Evolutionary conservation across 2,113 vertebrate species (phyloP).

Genomic region (Proteles cristata): DNA sequence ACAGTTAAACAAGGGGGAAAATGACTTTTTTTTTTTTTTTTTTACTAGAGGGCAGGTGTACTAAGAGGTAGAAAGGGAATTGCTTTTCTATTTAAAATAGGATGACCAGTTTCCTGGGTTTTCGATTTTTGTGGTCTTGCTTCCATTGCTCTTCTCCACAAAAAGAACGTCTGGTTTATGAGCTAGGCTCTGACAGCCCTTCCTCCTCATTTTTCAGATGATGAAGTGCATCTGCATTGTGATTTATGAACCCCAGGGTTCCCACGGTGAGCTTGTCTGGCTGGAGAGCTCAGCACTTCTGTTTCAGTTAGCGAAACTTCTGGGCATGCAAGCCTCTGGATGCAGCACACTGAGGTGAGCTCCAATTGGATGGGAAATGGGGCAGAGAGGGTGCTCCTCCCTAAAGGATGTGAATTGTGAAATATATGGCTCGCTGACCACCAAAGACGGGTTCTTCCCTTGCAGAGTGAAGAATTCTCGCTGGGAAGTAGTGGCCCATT

Average conservation of each 20-base stretch:
- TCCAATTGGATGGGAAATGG: neutral
- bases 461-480: neutral
- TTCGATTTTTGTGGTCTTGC: conserved; percentile 56
- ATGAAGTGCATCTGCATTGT: conserved; percentile 76
- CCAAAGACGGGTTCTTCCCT: neutral
- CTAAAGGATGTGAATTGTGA: neutral
- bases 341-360: neutral
- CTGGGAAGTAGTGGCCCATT: neutral
- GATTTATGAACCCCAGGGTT: conserved; percentile 75
- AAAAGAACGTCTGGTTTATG: conserved; percentile 76
- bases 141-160: conserved; percentile 65
- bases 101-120: conserved; percentile 24
- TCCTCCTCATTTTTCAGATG: conserved; percentile 80
- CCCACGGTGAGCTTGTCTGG: conserved; percentile 12
- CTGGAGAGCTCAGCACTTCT: neutral
- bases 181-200: conserved; percentile 71
- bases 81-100: conserved; percentile 38
- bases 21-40: fast-evolving
- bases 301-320: neutral
- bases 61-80: neutral
- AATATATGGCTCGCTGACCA: neutral
- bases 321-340: neutral
- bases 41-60: neutral
- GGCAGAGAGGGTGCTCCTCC: neutral
- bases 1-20: conserved; percentile 13